These are phyloP conservation scores for Rhizoglyphus robini DNA, from an alignment of 1,140 invertebrate genomes.

Conservation along the genomic window DNA sequence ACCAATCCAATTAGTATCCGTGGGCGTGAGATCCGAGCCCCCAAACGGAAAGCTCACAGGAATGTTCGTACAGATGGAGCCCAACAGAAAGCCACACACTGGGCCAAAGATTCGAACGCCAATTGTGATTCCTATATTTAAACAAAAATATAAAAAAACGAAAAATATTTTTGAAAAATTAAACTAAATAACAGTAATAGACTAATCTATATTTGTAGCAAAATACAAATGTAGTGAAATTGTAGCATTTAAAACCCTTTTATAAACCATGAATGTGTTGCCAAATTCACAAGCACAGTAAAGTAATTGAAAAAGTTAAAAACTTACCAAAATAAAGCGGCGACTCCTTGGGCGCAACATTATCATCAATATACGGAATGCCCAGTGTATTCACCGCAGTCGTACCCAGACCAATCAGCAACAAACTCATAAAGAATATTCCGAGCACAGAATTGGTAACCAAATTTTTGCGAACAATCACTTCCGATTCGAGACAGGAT, in stretches of 20 bases:
- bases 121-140: slow-evolving; percentile 77
- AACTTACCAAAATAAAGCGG: slow-evolving; percentile 75
- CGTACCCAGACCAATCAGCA: slow-evolving; percentile 80
- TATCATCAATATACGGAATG: slow-evolving; percentile 86
- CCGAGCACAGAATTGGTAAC: slow-evolving; percentile 38
- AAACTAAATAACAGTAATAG: not conserved
- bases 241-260: too few relatives aligned
- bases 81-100: slow-evolving; percentile 72
- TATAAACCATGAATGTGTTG: too few relatives aligned
- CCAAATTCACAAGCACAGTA: too few relatives aligned
- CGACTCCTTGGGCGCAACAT: slow-evolving; percentile 74
- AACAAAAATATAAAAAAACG: slow-evolving; percentile 26
- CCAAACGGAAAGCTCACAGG: slow-evolving; percentile 58
- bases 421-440: slow-evolving; percentile 69
- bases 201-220: too few relatives aligned
- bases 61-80: slow-evolving; percentile 71
- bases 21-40: slow-evolving; percentile 39
- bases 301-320: not conserved
- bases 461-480: not conserved
- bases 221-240: too few relatives aligned
- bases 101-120: slow-evolving; percentile 78
- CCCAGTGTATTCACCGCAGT: slow-evolving; percentile 83
- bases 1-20: slow-evolving; percentile 76
- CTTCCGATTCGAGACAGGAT: slow-evolving; percentile 17
- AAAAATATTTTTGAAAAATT: not conserved